Evolutionary conservation across 2,113 vertebrate species (phyloP), one percentile per base, ranked within the genome.

Genomic region (Dicaeum eximium): DNA sequence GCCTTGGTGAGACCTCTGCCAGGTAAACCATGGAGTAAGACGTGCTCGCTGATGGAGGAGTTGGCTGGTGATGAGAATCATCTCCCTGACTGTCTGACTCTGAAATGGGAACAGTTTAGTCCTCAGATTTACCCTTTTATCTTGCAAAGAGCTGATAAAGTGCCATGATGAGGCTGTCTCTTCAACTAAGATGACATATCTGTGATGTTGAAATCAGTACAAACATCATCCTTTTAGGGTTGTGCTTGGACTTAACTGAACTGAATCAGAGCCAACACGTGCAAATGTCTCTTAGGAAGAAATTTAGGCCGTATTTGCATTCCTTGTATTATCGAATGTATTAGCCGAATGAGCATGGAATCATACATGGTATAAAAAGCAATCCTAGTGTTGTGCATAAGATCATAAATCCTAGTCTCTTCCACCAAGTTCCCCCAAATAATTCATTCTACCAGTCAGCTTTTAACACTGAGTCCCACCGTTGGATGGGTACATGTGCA

Each of bases 221-320:
- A 40, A 75, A 54, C 47, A 60, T 84, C 69, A 37, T 66, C n/a
- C 56, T 81, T 37, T 38, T 15, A 38, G 62, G 47, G 47, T 7
- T 80, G 60, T 70, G 30, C 47, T 88, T 67, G 77, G 54, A 31
- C 24, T 62, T 13, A 64, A 40, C 57, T 81, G 44, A 77, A 30
- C 56, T 93, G 92, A 91, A 77, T 96, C 96, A 97, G 80, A 81
- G 62, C 65, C 65, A 92, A 65, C 31, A 27, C 7, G 8, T 91
- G 44, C 45, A 57, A n/a, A 70, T 14, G 0, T 74, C 78, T 61
- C 80, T 64, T 37, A 48, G 89, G 72, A 86, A 78, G 61, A 74
- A 48, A 66, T 74, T 74, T 91, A 92, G 56, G 47, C 51, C n/a
- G n/a, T n/a, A n/a, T n/a, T n/a, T n/a, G n/a, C n/a, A n/a, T n/a